phyloP scores from a whole-genome alignment of 2,797 vertebrate species.

The Myotis daubentonii region DNA sequence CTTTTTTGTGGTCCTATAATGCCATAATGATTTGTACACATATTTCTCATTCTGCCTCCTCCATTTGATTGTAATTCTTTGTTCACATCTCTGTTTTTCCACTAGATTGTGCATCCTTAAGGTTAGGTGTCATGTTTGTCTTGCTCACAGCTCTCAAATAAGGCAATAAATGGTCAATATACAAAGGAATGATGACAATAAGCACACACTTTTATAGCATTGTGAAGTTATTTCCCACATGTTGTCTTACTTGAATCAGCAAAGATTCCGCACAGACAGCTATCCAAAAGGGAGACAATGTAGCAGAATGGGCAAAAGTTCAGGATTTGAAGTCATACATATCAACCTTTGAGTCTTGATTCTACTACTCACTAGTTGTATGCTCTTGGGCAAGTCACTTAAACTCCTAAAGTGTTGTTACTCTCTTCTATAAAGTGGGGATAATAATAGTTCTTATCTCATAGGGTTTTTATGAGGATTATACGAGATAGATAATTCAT shows the following conservation, averaged over 20 bases:
- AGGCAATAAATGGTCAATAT: neutral
- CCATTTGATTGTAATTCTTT: conserved; percentile 14
- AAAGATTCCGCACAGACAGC: conserved; percentile 21
- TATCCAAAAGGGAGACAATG: neutral
- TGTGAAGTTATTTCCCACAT: neutral
- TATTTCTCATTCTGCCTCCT: neutral
- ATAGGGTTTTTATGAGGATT: neutral
- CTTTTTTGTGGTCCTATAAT: neutral
- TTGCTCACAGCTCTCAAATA: neutral
- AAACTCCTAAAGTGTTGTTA: neutral
- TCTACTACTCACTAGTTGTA: neutral
- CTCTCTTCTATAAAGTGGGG: neutral
- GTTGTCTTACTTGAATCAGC: conserved; percentile 11
- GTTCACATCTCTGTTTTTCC: neutral
- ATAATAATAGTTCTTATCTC: neutral
- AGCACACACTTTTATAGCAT: neutral
- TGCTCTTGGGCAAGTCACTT: neutral
- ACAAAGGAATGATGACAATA: neutral
- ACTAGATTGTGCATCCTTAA: neutral
- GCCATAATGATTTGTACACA: neutral
- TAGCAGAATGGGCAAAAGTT: neutral
- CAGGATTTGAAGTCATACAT: conserved; percentile 7
- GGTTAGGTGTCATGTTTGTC: neutral
- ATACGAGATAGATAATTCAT: neutral
- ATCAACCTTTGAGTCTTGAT: neutral